Evolutionary conservation across 2,888 invertebrate species (phyloP), one percentile per base, ranked within the genome.

Genomic region (Augochlorella aurata): DNA sequence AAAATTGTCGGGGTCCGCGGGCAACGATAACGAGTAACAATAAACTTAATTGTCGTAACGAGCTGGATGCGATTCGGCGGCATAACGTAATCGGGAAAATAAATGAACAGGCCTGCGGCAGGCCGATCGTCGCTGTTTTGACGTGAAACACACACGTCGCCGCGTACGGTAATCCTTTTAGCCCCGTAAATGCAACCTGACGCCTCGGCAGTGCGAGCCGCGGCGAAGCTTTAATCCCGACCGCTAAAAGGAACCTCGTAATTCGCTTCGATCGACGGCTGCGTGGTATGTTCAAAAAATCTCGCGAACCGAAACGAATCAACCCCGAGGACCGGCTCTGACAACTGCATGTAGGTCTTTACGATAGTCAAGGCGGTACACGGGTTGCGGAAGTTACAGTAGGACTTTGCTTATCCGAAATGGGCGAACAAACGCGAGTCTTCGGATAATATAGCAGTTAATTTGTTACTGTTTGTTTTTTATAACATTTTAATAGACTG

Each of bases 31-130:
- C 73, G 44, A 44, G 54, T 68, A 14, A 44, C 49, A 14, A 67
- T 75, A 69, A 78, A 69, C 45, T 78, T 78, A 44, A 72, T 72
- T 68, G 63, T 72, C 50, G 50, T 54, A 78, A 78, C 18, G 45
- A 71, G 16, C 14, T 4, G 18, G 45, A 58, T 5, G 12, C 10
- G 70, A 50, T 44, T 10, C 44, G 49, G 50, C 38, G 29, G 50
- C 50, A 45, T n/a, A 21, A 45, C 47, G 61, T 54, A 49, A 80
- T 80, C n/a, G 50, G 47, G 38, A 52, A 38, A 78, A 50, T 61
- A 63, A 63, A 68, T 68, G 38, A 63, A 72, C 52, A 63, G 47
- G 58, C n/a, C 5, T 47, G 8, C 18, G 50, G 10, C 12, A 54
- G 63, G 29, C n/a, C 52, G 50, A 24, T 14, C 38, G 49, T n/a